Conservation (phyloP, 2,113 vertebrate genomes). For the Pachypanchax playfairii region DNA sequence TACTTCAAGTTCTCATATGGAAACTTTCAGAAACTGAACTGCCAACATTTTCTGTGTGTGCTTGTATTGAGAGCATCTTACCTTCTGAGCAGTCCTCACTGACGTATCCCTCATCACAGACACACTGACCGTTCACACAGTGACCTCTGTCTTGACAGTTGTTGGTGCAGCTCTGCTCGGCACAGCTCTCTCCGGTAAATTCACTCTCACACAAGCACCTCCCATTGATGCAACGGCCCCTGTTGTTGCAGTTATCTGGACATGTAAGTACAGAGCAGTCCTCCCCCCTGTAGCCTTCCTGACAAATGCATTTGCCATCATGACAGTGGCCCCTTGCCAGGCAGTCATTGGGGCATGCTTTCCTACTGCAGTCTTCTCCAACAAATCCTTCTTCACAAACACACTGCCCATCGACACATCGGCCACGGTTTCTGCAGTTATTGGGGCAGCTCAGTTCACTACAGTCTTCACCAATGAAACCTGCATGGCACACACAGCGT, state of each 20-base stretch:
- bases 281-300: conserved; percentile 74
- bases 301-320: conserved; percentile 77
- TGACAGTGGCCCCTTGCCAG: conserved; percentile 75
- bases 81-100: conserved; percentile 81
- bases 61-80: conserved; percentile 32
- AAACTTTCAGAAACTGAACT: conserved; percentile 27
- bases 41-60: not conserved
- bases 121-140: conserved; percentile 72
- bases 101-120: conserved; percentile 78
- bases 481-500: conserved; percentile 83
- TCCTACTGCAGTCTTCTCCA: conserved; percentile 83
- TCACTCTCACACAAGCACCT: conserved; percentile 83
- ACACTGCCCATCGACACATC: conserved; percentile 82
- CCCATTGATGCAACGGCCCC: conserved; percentile 79
- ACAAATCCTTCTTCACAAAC: conserved; percentile 87
- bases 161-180: conserved; percentile 77
- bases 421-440: conserved; percentile 80
- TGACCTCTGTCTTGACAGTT: conserved; percentile 74
- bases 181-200: conserved; percentile 84
- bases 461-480: conserved; percentile 83
- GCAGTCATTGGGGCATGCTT: conserved; percentile 83
- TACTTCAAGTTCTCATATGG: conserved; percentile 23
- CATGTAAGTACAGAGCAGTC: conserved; percentile 87
- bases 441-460: conserved; percentile 78
- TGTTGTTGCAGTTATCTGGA: conserved; percentile 78